These are phyloP conservation scores for Drosophila littoralis DNA, from an alignment of 1,140 invertebrate genomes.

Conservation along the genomic window DNA sequence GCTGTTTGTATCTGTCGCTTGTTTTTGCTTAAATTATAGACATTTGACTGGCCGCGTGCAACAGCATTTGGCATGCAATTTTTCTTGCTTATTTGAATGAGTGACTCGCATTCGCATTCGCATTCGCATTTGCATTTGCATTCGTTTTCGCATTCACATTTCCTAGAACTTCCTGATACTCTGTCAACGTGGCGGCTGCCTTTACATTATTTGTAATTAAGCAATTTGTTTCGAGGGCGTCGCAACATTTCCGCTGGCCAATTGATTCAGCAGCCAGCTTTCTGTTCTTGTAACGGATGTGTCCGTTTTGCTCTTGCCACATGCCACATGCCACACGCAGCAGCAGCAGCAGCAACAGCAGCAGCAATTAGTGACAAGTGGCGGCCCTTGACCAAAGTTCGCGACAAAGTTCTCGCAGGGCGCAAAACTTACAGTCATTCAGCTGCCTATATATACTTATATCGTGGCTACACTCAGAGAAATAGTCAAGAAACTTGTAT, in stretches of 20 bases:
- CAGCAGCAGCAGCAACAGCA: background rate
- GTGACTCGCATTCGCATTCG: constrained; percentile 48
- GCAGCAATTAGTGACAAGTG: constrained; percentile 60
- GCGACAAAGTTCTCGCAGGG: constrained; percentile 40
- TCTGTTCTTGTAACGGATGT: constrained; percentile 55
- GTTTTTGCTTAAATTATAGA: constrained; percentile 82
- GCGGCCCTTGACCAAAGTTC: constrained; percentile 27
- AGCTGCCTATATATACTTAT: constrained; percentile 34
- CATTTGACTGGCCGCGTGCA: constrained; percentile 68
- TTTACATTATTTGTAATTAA: constrained; percentile 77
- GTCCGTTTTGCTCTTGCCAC: constrained; percentile 56
- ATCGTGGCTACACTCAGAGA: background rate
- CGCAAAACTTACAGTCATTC: constrained; percentile 26
- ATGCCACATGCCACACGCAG: constrained; percentile 31
- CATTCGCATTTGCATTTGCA: constrained; percentile 23
- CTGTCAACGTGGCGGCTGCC: constrained; percentile 34
- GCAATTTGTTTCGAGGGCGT: constrained; percentile 69
- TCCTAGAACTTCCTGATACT: constrained; percentile 57
- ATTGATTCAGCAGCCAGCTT: constrained; percentile 48
- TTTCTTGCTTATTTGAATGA: constrained; percentile 80
- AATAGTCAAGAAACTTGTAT: background rate
- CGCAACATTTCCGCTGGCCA: constrained; percentile 74
- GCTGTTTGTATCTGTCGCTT: constrained; percentile 79
- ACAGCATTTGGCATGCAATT: constrained; percentile 79
- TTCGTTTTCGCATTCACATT: constrained; percentile 22